Percentiles rank a stretch among this genome's conserved stretches.
Conservation (phyloP, 2,113 vertebrate genomes). For the Herpailurus yagouaroundi region DNA sequence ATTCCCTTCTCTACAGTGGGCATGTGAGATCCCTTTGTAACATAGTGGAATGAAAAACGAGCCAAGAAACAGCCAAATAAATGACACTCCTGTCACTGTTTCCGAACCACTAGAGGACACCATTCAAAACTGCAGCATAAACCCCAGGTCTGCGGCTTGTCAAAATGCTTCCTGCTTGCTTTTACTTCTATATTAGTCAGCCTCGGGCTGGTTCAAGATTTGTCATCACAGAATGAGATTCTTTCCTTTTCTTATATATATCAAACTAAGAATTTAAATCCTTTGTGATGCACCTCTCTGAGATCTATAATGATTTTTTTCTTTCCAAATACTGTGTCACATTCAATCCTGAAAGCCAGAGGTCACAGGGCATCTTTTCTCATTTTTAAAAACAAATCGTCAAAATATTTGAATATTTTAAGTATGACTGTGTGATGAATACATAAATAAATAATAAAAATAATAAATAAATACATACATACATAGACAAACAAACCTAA, state of each 20-base stretch:
- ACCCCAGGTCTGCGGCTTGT: background rate
- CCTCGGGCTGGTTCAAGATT: constrained; percentile 25
- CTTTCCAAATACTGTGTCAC: background rate
- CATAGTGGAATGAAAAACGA: background rate
- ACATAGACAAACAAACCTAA: background rate
- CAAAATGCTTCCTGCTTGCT: background rate
- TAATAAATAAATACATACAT: no score
- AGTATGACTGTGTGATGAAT: background rate
- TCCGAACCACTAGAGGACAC: background rate
- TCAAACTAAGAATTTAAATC: background rate
- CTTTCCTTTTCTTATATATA: background rate
- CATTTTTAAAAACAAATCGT: background rate
- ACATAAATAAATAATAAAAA: no score
- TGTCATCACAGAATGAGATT: background rate
- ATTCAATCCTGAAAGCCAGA: background rate
- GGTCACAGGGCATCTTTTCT: background rate
- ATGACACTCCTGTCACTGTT: background rate
- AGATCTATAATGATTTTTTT: background rate
- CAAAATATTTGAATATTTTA: background rate
- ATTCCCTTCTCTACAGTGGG: background rate
- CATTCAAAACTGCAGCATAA: background rate
- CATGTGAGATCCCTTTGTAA: background rate
- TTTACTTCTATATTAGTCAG: background rate
- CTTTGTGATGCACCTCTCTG: background rate
- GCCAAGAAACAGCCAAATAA: background rate